phyloP scores from a whole-genome alignment of 2,888 invertebrate species.

The Habroteleia sp. region DNA sequence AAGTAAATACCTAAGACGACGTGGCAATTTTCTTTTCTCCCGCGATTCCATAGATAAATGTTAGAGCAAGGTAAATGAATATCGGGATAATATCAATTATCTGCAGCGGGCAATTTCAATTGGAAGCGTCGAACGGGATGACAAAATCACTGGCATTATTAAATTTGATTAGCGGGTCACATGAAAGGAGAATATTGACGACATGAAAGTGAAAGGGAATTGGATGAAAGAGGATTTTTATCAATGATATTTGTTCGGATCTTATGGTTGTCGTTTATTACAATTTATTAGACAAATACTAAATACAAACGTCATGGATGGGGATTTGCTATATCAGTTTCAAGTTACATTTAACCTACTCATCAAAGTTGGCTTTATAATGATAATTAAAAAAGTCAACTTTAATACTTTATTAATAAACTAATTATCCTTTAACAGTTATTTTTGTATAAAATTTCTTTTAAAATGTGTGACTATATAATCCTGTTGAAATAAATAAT shows the following conservation, averaged over 20 bases:
- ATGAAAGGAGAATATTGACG: constrained; percentile 27
- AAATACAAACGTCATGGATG: too few relatives aligned
- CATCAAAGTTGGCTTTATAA: too few relatives aligned
- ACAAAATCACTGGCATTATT: constrained; percentile 41
- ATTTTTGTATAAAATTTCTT: too few relatives aligned
- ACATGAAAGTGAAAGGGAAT: constrained; percentile 39
- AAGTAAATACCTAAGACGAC: constrained; percentile 30
- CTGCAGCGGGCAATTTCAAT: constrained; percentile 49
- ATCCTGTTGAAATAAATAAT: too few relatives aligned
- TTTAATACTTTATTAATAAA: too few relatives aligned
- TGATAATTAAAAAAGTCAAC: too few relatives aligned
- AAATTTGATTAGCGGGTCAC: constrained; percentile 55
- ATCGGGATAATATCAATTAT: constrained; percentile 51
- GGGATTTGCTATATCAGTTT: too few relatives aligned
- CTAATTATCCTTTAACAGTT: too few relatives aligned
- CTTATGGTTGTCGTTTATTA: constrained; percentile 18
- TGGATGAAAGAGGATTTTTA: constrained; percentile 35
- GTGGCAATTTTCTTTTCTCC: constrained; percentile 21
- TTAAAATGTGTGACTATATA: too few relatives aligned
- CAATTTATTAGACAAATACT: constrained; percentile 9
- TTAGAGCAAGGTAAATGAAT: constrained; percentile 32
- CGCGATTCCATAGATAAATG: constrained; percentile 4
- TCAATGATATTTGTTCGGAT: constrained; percentile 31
- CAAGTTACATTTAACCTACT: too few relatives aligned
- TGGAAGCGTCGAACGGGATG: constrained; percentile 12